Percentiles rank a stretch among this genome's conserved stretches.
Conservation (phyloP, 2,797 vertebrate genomes). For the Coracias cyanogaster region DNA sequence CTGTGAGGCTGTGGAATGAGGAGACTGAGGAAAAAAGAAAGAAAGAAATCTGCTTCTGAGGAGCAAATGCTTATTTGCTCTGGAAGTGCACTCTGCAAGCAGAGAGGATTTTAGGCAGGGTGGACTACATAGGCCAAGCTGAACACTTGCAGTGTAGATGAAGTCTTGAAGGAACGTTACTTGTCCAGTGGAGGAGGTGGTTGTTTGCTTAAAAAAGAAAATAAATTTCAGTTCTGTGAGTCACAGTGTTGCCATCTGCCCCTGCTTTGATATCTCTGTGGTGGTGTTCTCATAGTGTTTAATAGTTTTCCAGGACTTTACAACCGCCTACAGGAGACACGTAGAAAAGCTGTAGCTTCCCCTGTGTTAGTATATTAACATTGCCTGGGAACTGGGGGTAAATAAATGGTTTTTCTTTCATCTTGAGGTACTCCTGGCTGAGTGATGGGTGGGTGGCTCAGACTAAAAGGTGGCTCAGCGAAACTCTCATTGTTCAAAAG, state of each 20-base stretch:
- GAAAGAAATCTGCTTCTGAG: neutral
- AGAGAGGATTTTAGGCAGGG: neutral
- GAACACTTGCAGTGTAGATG: neutral
- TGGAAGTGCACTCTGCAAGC: neutral
- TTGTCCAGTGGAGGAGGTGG: neutral
- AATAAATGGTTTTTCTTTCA: neutral
- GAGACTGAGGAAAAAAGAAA: neutral
- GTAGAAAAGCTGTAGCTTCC: neutral
- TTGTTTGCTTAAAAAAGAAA: neutral
- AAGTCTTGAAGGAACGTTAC: neutral
- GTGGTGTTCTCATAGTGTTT: neutral
- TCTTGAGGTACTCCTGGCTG: neutral
- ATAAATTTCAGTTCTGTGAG: neutral
- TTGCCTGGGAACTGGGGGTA: neutral
- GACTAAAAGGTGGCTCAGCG: neutral
- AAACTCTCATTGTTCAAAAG: neutral
- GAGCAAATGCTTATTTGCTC: neutral
- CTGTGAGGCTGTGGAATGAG: neutral
- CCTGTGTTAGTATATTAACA: too few relatives aligned
- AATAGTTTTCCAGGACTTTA: neutral
- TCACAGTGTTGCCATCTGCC: neutral
- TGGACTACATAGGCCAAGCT: neutral
- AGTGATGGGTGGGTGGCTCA: neutral
- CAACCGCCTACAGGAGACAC: fast-evolving
- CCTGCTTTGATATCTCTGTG: neutral